A percentile compares a stretch with the other conserved stretches of the same genome.
Conservation (phyloP, 2,797 vertebrate species). For the Gallinago solitaria region DNA sequence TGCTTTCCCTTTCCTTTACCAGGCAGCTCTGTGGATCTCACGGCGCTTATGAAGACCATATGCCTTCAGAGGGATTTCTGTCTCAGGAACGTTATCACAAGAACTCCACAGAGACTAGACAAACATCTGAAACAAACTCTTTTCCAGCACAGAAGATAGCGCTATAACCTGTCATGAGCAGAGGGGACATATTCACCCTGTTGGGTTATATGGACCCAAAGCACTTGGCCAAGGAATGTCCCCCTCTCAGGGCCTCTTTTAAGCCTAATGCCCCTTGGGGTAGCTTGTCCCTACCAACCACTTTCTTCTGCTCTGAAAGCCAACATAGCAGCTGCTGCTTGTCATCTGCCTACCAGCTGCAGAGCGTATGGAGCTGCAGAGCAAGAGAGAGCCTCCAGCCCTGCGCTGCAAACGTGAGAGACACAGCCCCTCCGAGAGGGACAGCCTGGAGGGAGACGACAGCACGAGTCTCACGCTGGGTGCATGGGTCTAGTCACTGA, state of each 20-base stretch:
- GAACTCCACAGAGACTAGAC: not conserved
- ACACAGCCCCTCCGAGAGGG: not conserved
- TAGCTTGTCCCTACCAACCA: not conserved
- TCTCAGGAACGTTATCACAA: not conserved
- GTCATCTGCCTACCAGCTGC: not conserved
- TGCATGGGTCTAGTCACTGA: fast-evolving
- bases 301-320: not conserved
- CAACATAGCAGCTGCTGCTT: not conserved
- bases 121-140: not conserved
- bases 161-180: not conserved
- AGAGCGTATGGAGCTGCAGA: not conserved
- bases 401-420: not conserved
- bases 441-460: not conserved
- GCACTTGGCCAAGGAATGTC: not conserved
- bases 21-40: not conserved
- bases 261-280: not conserved
- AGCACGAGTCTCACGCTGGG: fast-evolving
- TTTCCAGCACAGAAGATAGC: not conserved
- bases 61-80: not conserved
- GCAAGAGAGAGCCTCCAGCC: not conserved
- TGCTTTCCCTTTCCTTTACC: not conserved
- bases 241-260: not conserved
- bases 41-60: not conserved
- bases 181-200: not conserved
- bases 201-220: not conserved